Evolutionary conservation across 2,113 vertebrate genomes (phyloP).

Genomic region (Isurus oxyrinchus): DNA sequence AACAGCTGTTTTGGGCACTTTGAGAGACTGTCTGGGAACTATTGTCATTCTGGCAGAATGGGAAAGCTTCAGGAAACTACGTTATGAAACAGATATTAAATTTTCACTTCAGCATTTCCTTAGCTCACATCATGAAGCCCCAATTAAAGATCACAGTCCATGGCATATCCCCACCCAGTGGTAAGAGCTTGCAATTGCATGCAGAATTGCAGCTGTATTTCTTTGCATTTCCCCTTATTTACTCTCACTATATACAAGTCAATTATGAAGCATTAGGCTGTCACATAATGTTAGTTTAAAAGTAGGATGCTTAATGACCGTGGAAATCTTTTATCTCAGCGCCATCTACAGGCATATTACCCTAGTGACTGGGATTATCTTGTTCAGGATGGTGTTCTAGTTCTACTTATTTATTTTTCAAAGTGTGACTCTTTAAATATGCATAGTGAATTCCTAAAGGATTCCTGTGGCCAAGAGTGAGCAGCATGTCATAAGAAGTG

Average conservation of each 20-base stretch:
- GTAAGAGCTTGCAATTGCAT: background rate
- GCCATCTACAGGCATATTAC: background rate
- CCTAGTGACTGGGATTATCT: background rate
- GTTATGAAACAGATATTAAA: background rate
- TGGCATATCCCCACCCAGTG: constrained; percentile 17
- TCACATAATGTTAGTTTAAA: constrained; percentile 9
- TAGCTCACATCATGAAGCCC: background rate
- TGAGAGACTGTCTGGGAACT: background rate
- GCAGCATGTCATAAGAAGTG: background rate
- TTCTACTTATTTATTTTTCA: background rate
- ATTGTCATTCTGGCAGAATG: background rate
- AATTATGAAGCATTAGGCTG: constrained; percentile 11
- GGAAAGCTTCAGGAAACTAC: background rate
- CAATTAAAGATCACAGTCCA: background rate
- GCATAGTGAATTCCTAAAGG: background rate
- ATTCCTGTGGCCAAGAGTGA: background rate
- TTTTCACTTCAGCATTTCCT: background rate
- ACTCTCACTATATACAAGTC: background rate
- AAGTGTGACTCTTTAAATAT: background rate
- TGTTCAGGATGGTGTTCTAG: background rate
- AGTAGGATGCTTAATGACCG: background rate
- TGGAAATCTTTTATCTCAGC: background rate
- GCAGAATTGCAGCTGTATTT: background rate
- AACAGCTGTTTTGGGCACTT: background rate
- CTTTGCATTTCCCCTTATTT: background rate